A percentile compares a stretch with the other conserved stretches of the same genome.
These are phyloP conservation scores for Rhodinocichla rosea DNA, from an alignment of 2,113 vertebrate genomes.

Conservation along the genomic window DNA sequence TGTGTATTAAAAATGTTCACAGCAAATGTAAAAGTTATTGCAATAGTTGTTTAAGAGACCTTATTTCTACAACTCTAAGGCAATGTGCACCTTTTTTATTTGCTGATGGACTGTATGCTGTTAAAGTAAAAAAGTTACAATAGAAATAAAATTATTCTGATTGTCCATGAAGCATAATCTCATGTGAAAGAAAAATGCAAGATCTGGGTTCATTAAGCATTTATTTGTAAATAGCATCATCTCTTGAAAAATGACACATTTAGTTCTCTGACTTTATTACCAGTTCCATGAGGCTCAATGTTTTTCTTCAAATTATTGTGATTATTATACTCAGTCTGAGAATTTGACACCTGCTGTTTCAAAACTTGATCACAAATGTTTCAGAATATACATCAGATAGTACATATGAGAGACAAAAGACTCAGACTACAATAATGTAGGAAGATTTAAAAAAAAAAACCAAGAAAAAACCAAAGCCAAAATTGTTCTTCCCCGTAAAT, in stretches of 20 bases:
- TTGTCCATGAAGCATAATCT: background rate
- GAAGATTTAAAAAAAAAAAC: background rate
- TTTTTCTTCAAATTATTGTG: constrained; percentile 54
- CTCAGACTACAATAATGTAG: background rate
- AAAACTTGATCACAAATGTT: constrained; percentile 49
- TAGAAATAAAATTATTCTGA: constrained; percentile 37
- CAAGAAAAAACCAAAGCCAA: background rate
- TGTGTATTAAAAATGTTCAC: constrained; percentile 30
- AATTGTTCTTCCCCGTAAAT: background rate
- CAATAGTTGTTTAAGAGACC: background rate
- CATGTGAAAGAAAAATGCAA: constrained; percentile 1
- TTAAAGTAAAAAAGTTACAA: constrained; percentile 23
- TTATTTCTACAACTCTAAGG: background rate
- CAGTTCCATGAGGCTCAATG: background rate
- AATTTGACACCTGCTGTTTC: constrained; percentile 51
- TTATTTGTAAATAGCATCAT: constrained; percentile 32
- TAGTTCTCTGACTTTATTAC: constrained; percentile 4
- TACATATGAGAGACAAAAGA: background rate
- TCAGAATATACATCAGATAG: constrained; percentile 19
- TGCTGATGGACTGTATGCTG: background rate
- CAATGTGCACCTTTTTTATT: background rate
- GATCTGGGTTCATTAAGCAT: constrained; percentile 26
- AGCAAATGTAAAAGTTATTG: background rate
- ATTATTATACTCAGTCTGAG: constrained; percentile 45
- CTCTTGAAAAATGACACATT: background rate